These are phyloP conservation scores for Cyphomyrus plagiostoma DNA, from an alignment of 2,113 vertebrate genomes.

Conservation along the genomic window DNA sequence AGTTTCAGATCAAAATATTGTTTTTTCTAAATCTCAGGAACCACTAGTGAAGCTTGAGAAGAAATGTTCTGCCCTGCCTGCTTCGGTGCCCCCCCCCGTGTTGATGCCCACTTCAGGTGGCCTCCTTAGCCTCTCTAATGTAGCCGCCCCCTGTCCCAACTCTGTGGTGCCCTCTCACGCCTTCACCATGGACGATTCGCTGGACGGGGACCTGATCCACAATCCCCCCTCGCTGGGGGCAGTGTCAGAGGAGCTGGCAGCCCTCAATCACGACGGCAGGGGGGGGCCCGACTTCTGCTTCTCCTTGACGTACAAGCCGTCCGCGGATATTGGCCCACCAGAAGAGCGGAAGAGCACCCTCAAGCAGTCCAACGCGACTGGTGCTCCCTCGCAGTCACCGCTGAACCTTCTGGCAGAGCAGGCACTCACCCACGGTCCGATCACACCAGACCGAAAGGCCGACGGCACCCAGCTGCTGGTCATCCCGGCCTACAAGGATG, in stretches of 20 bases:
- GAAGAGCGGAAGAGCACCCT: neutral
- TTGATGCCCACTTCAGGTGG: neutral
- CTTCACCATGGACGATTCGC: conserved; percentile 56
- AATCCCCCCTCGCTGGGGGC: conserved; percentile 56
- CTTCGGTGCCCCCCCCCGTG: conserved; percentile 35
- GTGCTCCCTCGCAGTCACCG: conserved; percentile 53
- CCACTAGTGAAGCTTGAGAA: conserved; percentile 34
- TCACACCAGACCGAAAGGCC: conserved; percentile 65
- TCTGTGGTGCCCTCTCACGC: conserved; percentile 32
- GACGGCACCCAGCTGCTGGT: conserved; percentile 44
- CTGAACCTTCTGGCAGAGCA: conserved; percentile 70
- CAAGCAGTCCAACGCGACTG: neutral
- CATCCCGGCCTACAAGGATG: conserved; percentile 54
- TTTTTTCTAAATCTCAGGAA: conserved; percentile 48
- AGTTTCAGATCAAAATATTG: neutral
- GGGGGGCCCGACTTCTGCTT: conserved; percentile 50
- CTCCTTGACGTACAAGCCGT: conserved; percentile 34
- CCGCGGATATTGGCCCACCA: conserved; percentile 15
- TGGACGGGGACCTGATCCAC: conserved; percentile 56
- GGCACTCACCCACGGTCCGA: conserved; percentile 57
- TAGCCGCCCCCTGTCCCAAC: conserved; percentile 32
- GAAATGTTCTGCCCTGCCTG: conserved; percentile 14
- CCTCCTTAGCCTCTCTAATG: conserved; percentile 20
- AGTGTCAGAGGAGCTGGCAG: conserved; percentile 59
- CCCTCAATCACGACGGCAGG: conserved; percentile 50